phyloP scores from a whole-genome alignment of 92 coral and sea anemone species.

The Meandrina meandrites region DNA sequence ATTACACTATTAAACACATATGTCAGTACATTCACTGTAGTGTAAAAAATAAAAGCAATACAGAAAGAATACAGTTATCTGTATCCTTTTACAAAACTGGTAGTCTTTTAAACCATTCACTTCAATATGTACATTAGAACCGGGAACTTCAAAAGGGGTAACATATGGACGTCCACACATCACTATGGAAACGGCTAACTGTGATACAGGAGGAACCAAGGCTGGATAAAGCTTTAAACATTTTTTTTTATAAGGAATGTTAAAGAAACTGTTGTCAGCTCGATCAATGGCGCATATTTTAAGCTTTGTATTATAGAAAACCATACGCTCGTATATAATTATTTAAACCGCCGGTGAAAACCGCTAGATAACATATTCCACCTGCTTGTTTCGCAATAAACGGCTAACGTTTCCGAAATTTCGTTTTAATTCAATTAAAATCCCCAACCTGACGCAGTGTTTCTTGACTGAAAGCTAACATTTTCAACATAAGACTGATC shows the following conservation, averaged over 20 bases:
- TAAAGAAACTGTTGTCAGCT: neutral
- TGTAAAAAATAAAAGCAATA: too few species aligned
- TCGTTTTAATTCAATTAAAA: too few species aligned
- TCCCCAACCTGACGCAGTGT: too few species aligned
- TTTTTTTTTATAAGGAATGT: neutral
- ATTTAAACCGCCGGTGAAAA: neutral
- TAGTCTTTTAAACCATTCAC: neutral
- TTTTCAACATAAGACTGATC: too few species aligned
- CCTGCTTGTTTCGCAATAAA: too few species aligned
- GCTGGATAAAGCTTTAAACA: neutral
- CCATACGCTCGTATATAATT: neutral
- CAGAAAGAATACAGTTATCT: neutral
- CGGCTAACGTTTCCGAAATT: too few species aligned
- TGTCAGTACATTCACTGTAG: neutral
- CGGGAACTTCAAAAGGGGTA: neutral
- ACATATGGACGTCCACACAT: neutral
- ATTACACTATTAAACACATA: too few species aligned
- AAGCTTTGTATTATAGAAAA: neutral
- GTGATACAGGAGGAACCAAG: too few species aligned
- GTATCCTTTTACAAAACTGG: neutral
- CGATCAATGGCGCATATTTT: neutral
- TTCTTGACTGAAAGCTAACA: too few species aligned
- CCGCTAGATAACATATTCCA: too few species aligned
- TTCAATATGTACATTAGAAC: neutral
- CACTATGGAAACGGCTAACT: neutral